phyloP scores from a whole-genome alignment of 2,113 vertebrate species.

The Nothobranchius kuhntae region DNA sequence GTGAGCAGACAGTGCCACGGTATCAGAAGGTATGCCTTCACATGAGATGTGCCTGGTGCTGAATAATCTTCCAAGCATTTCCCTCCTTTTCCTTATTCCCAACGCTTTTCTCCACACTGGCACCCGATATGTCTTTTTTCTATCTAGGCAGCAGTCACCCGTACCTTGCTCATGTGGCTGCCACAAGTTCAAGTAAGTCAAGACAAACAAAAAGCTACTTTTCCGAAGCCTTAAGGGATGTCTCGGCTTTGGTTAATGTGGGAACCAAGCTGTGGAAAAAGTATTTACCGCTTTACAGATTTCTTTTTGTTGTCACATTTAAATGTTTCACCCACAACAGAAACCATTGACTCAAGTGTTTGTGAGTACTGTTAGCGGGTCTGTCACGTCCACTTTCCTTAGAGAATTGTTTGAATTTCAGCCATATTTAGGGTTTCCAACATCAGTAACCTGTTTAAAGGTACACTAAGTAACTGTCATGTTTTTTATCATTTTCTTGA shows the following conservation, averaged over 20 bases:
- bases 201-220: constrained; percentile 13
- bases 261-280: too few relatives aligned
- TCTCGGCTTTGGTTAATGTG: not conserved
- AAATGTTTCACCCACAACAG: too few relatives aligned
- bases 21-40: constrained; percentile 64
- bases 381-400: too few relatives aligned
- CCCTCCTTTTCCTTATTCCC: constrained; percentile 49
- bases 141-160: constrained; percentile 84
- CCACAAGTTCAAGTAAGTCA: constrained; percentile 86
- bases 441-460: too few relatives aligned
- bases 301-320: too few relatives aligned
- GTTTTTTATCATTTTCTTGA: too few relatives aligned
- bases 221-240: not conserved
- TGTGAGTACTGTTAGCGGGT: too few relatives aligned
- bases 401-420: too few relatives aligned
- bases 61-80: constrained; percentile 37
- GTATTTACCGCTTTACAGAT: too few relatives aligned
- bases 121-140: constrained; percentile 61
- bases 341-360: too few relatives aligned
- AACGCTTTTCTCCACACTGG: constrained; percentile 39
- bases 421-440: too few relatives aligned
- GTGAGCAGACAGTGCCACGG: constrained; percentile 43
- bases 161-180: constrained; percentile 82
- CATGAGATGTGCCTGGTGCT: constrained; percentile 54
- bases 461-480: too few relatives aligned